Evolutionary conservation across 2,888 invertebrate species (phyloP).

Genomic region (Acanthopleura granulata): DNA sequence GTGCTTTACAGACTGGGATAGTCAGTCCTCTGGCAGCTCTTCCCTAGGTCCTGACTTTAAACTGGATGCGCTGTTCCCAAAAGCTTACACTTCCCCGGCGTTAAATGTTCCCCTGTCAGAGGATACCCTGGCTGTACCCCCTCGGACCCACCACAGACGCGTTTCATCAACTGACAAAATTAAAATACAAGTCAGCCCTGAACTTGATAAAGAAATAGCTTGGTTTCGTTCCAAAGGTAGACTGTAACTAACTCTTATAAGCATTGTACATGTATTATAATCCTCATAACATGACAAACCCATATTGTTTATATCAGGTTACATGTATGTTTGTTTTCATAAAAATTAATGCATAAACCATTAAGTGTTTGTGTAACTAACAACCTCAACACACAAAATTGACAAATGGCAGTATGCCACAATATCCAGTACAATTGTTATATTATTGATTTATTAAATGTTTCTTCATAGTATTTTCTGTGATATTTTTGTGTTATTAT

Average conservation of each 20-base stretch:
- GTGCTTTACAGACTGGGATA: slow-evolving; percentile 43
- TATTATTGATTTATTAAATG: too few species aligned
- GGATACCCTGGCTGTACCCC: background rate
- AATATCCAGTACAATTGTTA: too few species aligned
- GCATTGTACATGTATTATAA: background rate
- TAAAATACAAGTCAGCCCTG: slow-evolving; percentile 57
- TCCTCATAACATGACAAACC: background rate
- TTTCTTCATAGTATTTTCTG: too few species aligned
- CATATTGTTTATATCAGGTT: too few species aligned
- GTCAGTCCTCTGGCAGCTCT: slow-evolving; percentile 37
- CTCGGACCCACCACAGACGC: slow-evolving; percentile 55
- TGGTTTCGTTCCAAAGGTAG: slow-evolving; percentile 28
- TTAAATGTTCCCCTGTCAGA: background rate
- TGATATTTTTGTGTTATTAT: too few species aligned
- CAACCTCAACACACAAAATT: too few species aligned
- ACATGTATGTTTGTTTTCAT: too few species aligned
- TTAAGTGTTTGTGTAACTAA: too few species aligned
- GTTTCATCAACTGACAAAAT: slow-evolving; percentile 63
- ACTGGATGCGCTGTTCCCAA: slow-evolving; percentile 19
- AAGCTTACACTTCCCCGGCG: slow-evolving; percentile 37
- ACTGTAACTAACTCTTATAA: slow-evolving; percentile 9
- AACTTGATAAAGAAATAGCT: slow-evolving; percentile 58
- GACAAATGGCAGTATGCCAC: too few species aligned
- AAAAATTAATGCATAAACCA: too few species aligned
- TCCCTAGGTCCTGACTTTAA: slow-evolving; percentile 29